Conservation (phyloP, 2,113 vertebrate species). For the Gavialis gangeticus region DNA sequence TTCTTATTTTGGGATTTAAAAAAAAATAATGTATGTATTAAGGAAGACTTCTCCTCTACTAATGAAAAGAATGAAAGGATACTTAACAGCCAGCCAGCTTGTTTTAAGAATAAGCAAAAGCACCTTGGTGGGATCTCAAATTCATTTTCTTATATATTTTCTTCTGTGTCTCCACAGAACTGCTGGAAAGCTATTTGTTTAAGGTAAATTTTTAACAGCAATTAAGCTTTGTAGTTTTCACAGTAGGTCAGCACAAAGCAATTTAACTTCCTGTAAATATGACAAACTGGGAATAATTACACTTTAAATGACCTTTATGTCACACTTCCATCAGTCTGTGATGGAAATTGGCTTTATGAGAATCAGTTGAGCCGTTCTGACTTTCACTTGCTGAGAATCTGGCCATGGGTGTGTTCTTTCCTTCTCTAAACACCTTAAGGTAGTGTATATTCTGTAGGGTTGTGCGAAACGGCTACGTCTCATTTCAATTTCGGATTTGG, state of each 20-base stretch:
- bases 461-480: no score
- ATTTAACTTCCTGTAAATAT: constrained; percentile 5
- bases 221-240: constrained; percentile 1
- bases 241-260: constrained; percentile 1
- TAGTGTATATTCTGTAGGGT: no score
- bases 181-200: not conserved
- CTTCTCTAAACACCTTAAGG: constrained; percentile 2
- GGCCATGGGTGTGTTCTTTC: not conserved
- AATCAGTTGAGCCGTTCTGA: not conserved
- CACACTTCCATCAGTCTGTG: not conserved
- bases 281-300: constrained; percentile 40
- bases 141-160: constrained; percentile 10
- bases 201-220: not conserved
- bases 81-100: not conserved
- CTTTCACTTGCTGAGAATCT: not conserved
- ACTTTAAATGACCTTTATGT: constrained; percentile 28
- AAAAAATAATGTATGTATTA: not conserved
- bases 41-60: not conserved
- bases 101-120: constrained; percentile 18
- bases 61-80: not conserved
- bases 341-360: not conserved
- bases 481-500: no score
- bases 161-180: not conserved
- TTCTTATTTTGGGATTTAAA: not conserved
- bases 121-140: not conserved